Conservation (phyloP, 2,113 vertebrate species). For the Sphaerodactylus townsendi region DNA sequence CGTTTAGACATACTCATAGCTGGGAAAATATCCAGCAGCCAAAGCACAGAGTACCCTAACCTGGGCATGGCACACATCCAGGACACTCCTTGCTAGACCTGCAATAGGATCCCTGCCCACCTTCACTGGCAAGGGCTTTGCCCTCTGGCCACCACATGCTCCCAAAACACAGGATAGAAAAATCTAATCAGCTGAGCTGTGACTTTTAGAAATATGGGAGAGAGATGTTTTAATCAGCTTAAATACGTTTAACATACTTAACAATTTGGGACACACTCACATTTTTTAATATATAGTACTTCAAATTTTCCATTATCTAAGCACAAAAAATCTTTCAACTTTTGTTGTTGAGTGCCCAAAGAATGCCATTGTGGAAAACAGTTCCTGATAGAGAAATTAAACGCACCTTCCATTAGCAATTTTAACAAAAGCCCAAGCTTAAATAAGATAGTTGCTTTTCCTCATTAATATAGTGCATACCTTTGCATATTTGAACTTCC, state of each 20-base stretch:
- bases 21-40: too few relatives aligned
- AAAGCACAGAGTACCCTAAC: too few relatives aligned
- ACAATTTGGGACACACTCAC: background rate
- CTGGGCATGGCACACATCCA: too few relatives aligned
- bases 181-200: conserved; percentile 12
- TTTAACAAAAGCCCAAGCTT: background rate
- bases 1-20: too few relatives aligned
- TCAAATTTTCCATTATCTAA: background rate
- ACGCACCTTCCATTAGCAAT: background rate
- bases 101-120: too few relatives aligned
- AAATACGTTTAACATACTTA: conserved; percentile 25
- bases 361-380: background rate
- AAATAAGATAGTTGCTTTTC: too few relatives aligned
- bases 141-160: too few relatives aligned
- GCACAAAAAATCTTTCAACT: background rate
- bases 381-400: conserved; percentile 1
- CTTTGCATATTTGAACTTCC: background rate
- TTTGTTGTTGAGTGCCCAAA: conserved; percentile 12
- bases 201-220: background rate
- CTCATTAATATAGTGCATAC: too few relatives aligned
- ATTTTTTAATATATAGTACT: background rate
- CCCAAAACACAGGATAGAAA: background rate
- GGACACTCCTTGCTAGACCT: too few relatives aligned
- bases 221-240: conserved; percentile 5
- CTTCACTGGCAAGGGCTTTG: too few relatives aligned